Evolutionary conservation across 1,140 invertebrate species (phyloP).

Genomic region (Penaeus japonicus): DNA sequence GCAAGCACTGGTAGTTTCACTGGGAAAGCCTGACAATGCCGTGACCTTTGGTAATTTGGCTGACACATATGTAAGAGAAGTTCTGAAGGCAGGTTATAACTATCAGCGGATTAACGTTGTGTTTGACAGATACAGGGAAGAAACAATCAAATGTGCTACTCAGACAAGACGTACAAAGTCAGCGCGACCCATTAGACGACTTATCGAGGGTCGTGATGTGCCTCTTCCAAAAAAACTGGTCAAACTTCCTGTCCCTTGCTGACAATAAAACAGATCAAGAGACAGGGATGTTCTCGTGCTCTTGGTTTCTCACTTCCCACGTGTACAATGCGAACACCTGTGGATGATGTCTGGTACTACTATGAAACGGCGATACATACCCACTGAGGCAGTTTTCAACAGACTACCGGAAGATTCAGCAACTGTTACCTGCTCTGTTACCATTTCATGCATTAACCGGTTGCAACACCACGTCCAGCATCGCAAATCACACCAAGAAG

Average conservation of each 20-base stretch:
- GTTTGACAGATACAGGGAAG: slow-evolving; percentile 10
- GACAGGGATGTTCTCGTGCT: not conserved
- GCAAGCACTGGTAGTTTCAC: not conserved
- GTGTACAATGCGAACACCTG: not conserved
- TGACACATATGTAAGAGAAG: not conserved
- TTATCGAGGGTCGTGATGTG: not conserved
- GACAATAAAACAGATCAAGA: too few relatives aligned
- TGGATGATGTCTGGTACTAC: not conserved
- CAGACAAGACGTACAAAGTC: not conserved
- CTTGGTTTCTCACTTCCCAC: not conserved
- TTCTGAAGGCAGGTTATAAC: not conserved
- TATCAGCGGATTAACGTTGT: not conserved
- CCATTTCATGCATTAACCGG: too few relatives aligned
- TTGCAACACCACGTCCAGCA: not conserved
- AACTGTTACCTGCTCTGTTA: too few relatives aligned
- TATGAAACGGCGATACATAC: not conserved
- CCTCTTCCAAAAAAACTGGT: not conserved
- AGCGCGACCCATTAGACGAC: not conserved
- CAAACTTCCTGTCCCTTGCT: not conserved
- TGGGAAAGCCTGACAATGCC: not conserved
- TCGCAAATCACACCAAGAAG: slow-evolving; percentile 8
- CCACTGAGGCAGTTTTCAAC: not conserved
- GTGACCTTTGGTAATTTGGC: not conserved
- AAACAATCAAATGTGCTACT: not conserved
- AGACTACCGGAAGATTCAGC: too few relatives aligned